These are phyloP conservation scores for Chaetodon trifasciatus DNA, from an alignment of 2,797 vertebrate genomes.

Conservation along the genomic window DNA sequence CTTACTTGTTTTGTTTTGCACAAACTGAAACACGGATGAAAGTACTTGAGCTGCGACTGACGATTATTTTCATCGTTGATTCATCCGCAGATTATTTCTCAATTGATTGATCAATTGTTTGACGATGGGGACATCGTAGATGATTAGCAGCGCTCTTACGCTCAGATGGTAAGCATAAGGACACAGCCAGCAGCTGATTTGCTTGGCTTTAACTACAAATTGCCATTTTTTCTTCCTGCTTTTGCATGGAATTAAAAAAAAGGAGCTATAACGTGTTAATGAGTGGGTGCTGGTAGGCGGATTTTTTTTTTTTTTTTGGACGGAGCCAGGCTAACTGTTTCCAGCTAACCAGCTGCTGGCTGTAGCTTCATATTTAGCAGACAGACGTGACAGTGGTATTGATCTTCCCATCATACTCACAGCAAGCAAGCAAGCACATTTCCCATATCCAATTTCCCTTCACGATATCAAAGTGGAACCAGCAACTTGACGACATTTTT, in stretches of 20 bases:
- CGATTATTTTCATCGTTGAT: not conserved
- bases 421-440: not conserved
- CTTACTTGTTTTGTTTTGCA: not conserved
- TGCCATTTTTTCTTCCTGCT: not conserved
- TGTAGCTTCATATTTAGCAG: not conserved
- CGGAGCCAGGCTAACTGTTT: not conserved
- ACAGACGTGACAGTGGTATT: not conserved
- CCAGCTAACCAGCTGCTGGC: not conserved
- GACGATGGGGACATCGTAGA: not conserved
- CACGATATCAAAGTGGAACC: not conserved
- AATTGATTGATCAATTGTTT: not conserved
- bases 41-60: not conserved
- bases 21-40: not conserved
- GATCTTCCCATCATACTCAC: not conserved
- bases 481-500: not conserved
- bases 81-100: not conserved
- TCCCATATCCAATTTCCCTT: not conserved
- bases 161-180: too few species aligned
- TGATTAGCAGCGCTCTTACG: too few species aligned
- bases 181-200: not conserved
- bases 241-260: not conserved
- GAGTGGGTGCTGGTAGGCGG: not conserved
- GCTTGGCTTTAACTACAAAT: not conserved
- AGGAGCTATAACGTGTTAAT: not conserved
- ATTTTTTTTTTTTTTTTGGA: not conserved